Base-by-base conservation (phyloP, 2,113 vertebrate genomes). In the Apus apus region DNA sequence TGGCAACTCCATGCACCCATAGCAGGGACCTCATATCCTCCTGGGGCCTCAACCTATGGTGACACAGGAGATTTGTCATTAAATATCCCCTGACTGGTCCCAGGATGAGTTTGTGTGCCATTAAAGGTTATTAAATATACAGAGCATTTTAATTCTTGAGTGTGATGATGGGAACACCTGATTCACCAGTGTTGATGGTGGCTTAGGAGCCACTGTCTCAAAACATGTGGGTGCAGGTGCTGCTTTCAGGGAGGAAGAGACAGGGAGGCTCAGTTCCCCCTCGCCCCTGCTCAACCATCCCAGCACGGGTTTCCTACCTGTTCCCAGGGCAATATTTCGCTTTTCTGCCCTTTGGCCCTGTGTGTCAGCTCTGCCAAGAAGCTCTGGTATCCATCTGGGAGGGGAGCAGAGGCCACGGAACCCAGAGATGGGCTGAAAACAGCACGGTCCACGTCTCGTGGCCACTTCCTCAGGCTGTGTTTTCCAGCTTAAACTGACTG, bases 161-260 rank as follows among this genome's bases (percentile, higher is more conserved):
- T 1, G 1, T 58, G 27, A 48, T 10, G 18, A 75, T 0, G 3
- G 15, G 34, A 45, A 36, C 5, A 27, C 0, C 0, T 0, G 0
- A 29, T 46, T 18, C 25, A 27, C 15, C 0, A 0, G 51, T 66
- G 54, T 3, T 70, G 20, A 23, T 30, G 14, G 5, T 76, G 12
- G 10, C 51, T 83, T 36, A 58, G 46, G 40, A 80, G n/a, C 36
- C 0, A 0, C 51, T 58, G 50, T 9, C 56, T 86, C 3, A 3
- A 54, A 68, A 29, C 4, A 2, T 0, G 0, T 0, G 0, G 11
- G 5, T 15, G 57, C 64, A 88, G 40, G 22, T 88, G 50, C 67
- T 3, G 8, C 17, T 83, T 79, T 61, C 67, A 29, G 40, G 38
- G n/a, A 57, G 19, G 19, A 90, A 65, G 27, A 45, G 15, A 13